phyloP scores from a whole-genome alignment of 2,797 vertebrate genomes.

The Staurois parvus region DNA sequence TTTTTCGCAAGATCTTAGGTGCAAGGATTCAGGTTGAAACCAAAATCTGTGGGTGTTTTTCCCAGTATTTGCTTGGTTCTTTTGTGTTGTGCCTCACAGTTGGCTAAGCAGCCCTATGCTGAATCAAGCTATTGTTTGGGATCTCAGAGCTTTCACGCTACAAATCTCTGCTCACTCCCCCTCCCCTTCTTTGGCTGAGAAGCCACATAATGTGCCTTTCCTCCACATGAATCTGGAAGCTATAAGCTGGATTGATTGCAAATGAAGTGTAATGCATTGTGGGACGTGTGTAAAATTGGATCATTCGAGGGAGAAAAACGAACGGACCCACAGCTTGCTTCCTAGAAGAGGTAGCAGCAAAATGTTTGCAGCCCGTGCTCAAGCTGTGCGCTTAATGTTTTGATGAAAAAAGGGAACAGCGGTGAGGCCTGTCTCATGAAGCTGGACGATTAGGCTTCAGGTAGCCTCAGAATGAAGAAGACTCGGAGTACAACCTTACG shows the following conservation, averaged over 20 bases:
- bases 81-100: conserved; percentile 79
- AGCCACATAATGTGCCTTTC: conserved; percentile 86
- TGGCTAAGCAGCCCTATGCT: conserved; percentile 84
- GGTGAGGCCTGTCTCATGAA: conserved; percentile 61
- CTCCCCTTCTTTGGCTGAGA: conserved; percentile 74
- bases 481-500: conserved; percentile 93
- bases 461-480: conserved; percentile 94
- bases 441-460: conserved; percentile 77
- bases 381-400: conserved; percentile 71
- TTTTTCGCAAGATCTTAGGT: conserved; percentile 70
- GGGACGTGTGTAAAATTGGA: conserved; percentile 82
- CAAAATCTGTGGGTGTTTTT: conserved; percentile 71
- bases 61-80: conserved; percentile 77
- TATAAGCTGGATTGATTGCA: conserved; percentile 87
- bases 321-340: conserved; percentile 69
- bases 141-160: conserved; percentile 82
- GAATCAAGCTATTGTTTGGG: conserved; percentile 91
- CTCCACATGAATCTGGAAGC: conserved; percentile 91
- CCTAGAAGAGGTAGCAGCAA: conserved; percentile 66
- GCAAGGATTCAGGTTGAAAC: conserved; percentile 78
- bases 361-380: conserved; percentile 74
- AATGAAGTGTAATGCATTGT: conserved; percentile 96
- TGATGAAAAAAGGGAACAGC: conserved; percentile 63
- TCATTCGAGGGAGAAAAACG: conserved; percentile 74
- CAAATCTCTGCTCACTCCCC: conserved; percentile 73